Evolutionary conservation across 2,113 vertebrate species (phyloP).

Genomic region (Dromiciops gliroides): DNA sequence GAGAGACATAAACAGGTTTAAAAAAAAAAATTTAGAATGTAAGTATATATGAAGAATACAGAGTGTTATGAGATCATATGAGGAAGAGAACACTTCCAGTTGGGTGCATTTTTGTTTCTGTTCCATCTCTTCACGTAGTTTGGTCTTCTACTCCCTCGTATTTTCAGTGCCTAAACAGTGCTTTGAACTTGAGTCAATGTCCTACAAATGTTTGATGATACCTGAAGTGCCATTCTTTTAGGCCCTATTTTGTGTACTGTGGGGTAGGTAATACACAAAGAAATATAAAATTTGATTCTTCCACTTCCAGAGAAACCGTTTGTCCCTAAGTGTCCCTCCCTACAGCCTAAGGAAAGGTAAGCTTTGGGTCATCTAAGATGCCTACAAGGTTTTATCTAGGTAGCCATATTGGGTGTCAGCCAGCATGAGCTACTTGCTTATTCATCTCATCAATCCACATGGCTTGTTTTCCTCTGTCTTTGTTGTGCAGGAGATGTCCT

Average conservation of each 20-base stretch:
- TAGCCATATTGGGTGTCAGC: neutral
- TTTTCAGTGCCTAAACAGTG: neutral
- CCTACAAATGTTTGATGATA: neutral
- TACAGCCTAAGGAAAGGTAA: neutral
- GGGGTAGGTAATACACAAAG: neutral
- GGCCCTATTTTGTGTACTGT: neutral
- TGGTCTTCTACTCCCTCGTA: neutral
- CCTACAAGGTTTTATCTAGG: neutral
- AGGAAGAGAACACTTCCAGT: neutral
- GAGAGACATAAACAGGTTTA: neutral
- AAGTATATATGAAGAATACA: neutral
- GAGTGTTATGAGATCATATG: neutral
- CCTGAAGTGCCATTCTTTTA: neutral
- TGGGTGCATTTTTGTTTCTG: neutral
- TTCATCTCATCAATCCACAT: neutral
- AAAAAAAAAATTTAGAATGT: neutral
- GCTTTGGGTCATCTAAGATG: neutral
- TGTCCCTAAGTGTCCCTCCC: neutral
- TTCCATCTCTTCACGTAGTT: neutral
- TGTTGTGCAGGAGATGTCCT: slow-evolving; percentile 83
- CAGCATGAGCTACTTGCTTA: neutral
- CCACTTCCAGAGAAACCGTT: neutral
- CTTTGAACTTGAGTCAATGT: neutral
- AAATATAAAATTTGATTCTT: neutral
- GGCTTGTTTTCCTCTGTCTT: neutral